Base-by-base conservation (phyloP, 2,113 vertebrate genomes). In the Cebidichthys violaceus region DNA sequence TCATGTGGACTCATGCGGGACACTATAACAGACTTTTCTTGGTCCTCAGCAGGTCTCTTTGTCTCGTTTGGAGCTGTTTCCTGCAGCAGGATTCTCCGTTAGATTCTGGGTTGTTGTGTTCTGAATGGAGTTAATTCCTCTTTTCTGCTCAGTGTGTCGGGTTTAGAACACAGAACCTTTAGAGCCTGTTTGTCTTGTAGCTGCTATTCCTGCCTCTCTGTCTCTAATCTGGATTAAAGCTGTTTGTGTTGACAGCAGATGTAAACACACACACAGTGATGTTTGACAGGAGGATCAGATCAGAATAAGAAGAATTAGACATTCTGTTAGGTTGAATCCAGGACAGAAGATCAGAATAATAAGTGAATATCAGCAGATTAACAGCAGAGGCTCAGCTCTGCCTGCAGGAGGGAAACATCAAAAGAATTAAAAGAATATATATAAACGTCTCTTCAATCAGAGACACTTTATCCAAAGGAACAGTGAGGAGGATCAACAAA, bases 191-290 rank as follows among this genome's bases (percentile, higher is more conserved):
- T 45, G 37, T 69, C 39, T 43, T 43, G 0, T 20, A 77, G 70
- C 79, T 59, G 43, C 86, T 90, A 54, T 86, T 79, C 67, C 78
- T 75, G 77, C 65, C 50, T 33, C 81, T 27, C 47, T 15, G 72
- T 7, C 11, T 66, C 9, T 90, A 88, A 90, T 90, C 86, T 85
- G 86, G 86, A 88, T 84, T 78, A 88, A 65, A 77, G 33, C 61
- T 47, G 79, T 77, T 83, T 79, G 67, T 61, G 57, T n/a, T 68
- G 74, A 57, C 66, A 47, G 39, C 37, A 60, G 66, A 82, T 87
- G 83, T 90, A 79, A 85, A 89, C 83, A 79, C 50, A 68, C 27
- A 79, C 55, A 61, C 33, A 72, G 20, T 20, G 31, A 33, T 14
- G 79, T 82, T 70, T 80, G 67, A 83, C 68, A 72, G 60, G 11